phyloP scores from a whole-genome alignment of 2,888 invertebrate genomes.

The Parnassius smintheus region DNA sequence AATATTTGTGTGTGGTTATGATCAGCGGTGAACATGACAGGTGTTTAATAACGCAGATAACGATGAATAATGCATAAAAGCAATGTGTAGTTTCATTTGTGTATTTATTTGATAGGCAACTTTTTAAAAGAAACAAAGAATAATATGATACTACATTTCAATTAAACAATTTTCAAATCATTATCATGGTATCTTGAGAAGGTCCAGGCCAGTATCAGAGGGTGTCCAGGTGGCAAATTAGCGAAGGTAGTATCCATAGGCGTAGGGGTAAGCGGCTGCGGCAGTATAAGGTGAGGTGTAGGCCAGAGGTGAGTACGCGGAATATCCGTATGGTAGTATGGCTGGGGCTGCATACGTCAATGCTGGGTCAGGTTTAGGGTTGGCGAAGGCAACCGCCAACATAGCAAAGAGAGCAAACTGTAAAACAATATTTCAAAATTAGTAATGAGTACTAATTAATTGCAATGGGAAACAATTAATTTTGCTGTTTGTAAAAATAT shows the following conservation, averaged over 20 bases:
- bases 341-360: conserved; percentile 56
- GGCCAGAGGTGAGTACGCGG: conserved; percentile 38
- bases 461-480: no score
- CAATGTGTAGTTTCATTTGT: no score
- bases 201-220: neutral
- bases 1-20: no score
- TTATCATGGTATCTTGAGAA: conserved; percentile 10
- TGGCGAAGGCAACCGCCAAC: conserved; percentile 79
- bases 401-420: conserved; percentile 80
- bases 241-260: conserved; percentile 51
- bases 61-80: no score
- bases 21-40: no score
- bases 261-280: conserved; percentile 57
- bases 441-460: no score
- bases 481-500: no score
- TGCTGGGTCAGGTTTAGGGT: conserved; percentile 68
- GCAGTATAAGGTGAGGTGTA: conserved; percentile 42
- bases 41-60: no score
- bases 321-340: conserved; percentile 40
- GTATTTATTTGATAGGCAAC: no score
- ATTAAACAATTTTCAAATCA: conserved; percentile 21
- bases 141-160: conserved; percentile 19
- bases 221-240: conserved; percentile 23
- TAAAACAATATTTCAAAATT: conserved; percentile 33
- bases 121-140: conserved; percentile 1